These are phyloP conservation scores for Vanessa cardui DNA, from an alignment of 2,888 invertebrate species.

Conservation along the genomic window DNA sequence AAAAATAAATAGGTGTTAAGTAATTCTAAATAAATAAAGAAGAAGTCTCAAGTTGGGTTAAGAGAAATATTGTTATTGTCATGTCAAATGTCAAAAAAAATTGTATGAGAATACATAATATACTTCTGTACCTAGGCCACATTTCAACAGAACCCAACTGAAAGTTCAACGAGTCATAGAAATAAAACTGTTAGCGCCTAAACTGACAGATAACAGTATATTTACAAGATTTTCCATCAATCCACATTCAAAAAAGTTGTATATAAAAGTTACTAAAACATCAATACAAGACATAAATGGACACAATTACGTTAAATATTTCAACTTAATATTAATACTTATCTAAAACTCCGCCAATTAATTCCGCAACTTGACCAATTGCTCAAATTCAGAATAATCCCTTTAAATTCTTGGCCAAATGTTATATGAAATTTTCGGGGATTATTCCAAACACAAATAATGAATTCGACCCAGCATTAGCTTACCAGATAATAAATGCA, in stretches of 20 bases:
- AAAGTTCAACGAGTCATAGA: conserved; percentile 68
- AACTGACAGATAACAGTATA: conserved; percentile 57
- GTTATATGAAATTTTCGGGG: conserved; percentile 57
- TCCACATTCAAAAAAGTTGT: conserved; percentile 18
- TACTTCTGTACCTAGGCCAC: conserved; percentile 20
- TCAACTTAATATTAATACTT: conserved; percentile 30
- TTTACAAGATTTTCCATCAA: conserved; percentile 58
- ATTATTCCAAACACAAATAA: conserved; percentile 67
- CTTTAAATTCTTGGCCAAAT: conserved; percentile 52
- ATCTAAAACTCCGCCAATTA: conserved; percentile 33
- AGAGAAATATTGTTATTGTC: conserved; percentile 60
- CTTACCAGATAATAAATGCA: conserved; percentile 65
- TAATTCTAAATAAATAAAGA: conserved; percentile 73
- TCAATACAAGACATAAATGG: conserved; percentile 36
- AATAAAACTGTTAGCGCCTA: conserved; percentile 56
- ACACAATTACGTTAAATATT: conserved; percentile 37
- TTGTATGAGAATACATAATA: conserved; percentile 20
- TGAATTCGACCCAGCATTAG: conserved; percentile 44
- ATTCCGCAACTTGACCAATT: conserved; percentile 39
- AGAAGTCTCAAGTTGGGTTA: conserved; percentile 83
- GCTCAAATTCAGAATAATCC: conserved; percentile 73
- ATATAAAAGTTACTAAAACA: conserved; percentile 19
- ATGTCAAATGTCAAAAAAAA: conserved; percentile 24
- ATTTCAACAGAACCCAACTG: conserved; percentile 81
- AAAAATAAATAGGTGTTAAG: conserved; percentile 71